Base-by-base conservation (phyloP, 2,113 vertebrate genomes). In the Falco punctatus region DNA sequence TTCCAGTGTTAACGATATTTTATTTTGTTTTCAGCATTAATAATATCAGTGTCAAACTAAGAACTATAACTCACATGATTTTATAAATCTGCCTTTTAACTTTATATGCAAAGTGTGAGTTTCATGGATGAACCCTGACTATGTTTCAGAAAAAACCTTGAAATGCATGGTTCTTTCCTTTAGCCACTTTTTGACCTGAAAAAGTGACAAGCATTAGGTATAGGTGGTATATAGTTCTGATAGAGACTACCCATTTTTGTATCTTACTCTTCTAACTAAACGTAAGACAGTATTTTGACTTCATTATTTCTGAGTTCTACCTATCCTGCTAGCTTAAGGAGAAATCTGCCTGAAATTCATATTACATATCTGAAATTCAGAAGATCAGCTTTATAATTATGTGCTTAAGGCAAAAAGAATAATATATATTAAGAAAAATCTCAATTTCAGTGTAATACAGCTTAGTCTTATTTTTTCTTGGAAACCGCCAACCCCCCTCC, bases 381-480 rank as follows among this genome's bases (percentile, higher is more conserved):
- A 82, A 95, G 42, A 78, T 89, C 40, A 16, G 38, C 82, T 84
- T 97, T 74, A 32, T 93, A 80, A 93, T 94, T 61, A 91, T 33
- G 51, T 85, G 86, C 66, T 92, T 86, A 87, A 67, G 85, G 48
- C 10, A 44, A 95, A 95, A 91, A 73, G 66, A 92, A 66, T 64
- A 78, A 74, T 30, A 92, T 92, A 64, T 92, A 90, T 77, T 88
- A 95, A 92, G 86, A 96, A 90, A 94, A 80, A 57, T n/a, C 85
- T 95, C 65, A 69, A 28, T 91, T 96, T 80, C 40, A 24, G 18
- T 52, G 55, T 88, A 94, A 92, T 13, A 66, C 67, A 52, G 11
- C 44, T 92, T 62, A 55, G 17, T 96, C 28, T 52, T 95, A n/a
- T 95, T 82, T 44, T 89, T 90, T 97, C 94, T 92, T 94, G 70